Percentiles rank a stretch among this genome's conserved stretches.
These are phyloP conservation scores for Tenualosa thibaudeaui DNA, from an alignment of 2,797 vertebrate species.

Conservation along the genomic window DNA sequence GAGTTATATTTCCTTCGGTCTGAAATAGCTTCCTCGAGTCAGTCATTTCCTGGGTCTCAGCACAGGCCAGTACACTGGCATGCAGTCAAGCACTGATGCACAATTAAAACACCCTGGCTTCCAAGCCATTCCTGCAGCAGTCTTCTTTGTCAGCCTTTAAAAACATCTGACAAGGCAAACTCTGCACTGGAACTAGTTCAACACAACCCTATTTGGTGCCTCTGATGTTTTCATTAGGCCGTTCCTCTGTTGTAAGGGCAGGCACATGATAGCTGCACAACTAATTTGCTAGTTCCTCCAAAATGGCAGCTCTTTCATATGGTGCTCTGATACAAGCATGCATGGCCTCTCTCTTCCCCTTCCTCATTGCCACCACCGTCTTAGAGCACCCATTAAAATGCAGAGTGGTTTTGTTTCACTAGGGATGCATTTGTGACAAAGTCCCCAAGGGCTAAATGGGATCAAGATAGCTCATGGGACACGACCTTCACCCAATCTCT, in stretches of 20 bases:
- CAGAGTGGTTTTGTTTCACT: neutral
- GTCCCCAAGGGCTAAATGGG: neutral
- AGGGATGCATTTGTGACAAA: neutral
- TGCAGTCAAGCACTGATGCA: neutral
- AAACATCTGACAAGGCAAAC: conserved; percentile 1
- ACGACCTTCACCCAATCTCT: neutral
- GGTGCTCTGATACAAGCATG: neutral
- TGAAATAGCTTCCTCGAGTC: neutral
- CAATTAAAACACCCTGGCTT: neutral
- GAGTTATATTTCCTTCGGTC: neutral
- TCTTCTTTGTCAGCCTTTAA: neutral
- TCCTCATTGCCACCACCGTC: too few relatives aligned
- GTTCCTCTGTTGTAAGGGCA: neutral
- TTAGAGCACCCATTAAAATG: neutral
- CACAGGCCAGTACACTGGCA: neutral
- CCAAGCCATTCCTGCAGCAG: neutral
- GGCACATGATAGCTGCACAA: neutral
- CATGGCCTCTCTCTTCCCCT: too few relatives aligned
- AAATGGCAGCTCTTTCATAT: neutral
- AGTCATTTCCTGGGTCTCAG: neutral
- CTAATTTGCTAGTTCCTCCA: neutral
- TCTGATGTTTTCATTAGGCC: neutral
- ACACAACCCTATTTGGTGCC: neutral
- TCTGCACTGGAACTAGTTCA: neutral
- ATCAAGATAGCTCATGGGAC: neutral